A percentile compares a stretch with the other conserved stretches of the same genome.
Conservation (phyloP, 1,140 invertebrate genomes). For the Drosophila triauraria region DNA sequence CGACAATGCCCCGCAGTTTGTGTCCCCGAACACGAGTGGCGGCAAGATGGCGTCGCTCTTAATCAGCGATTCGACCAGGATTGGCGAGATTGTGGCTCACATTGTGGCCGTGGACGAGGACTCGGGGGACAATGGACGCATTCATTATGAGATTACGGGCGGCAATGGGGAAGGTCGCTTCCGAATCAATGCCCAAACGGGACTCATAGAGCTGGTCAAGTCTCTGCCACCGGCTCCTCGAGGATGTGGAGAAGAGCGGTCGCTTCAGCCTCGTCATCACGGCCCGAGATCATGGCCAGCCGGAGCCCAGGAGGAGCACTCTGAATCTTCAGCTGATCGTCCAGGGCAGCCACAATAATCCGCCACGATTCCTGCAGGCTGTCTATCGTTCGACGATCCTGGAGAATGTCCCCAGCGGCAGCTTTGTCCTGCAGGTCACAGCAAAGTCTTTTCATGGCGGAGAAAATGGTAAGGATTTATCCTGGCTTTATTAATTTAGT, state of each 20-base stretch:
- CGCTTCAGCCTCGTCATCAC: slow-evolving; percentile 90
- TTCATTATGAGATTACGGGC: slow-evolving; percentile 92
- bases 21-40: slow-evolving; percentile 75
- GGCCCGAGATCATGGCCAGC: slow-evolving; percentile 93
- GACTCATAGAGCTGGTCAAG: slow-evolving; percentile 91
- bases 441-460: slow-evolving; percentile 89
- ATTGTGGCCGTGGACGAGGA: slow-evolving; percentile 95
- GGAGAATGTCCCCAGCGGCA: slow-evolving; percentile 92
- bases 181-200: slow-evolving; percentile 91
- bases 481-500: no score
- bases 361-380: slow-evolving; percentile 92
- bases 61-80: slow-evolving; percentile 85
- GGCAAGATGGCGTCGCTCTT: slow-evolving; percentile 79
- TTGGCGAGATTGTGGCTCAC: slow-evolving; percentile 89
- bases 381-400: slow-evolving; percentile 92
- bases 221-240: slow-evolving; percentile 86
- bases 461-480: slow-evolving; percentile 68
- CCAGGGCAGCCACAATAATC: slow-evolving; percentile 90
- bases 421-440: slow-evolving; percentile 91
- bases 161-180: slow-evolving; percentile 94
- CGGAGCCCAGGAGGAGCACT: slow-evolving; percentile 88
- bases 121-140: slow-evolving; percentile 93
- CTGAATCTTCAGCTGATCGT: slow-evolving; percentile 89
- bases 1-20: slow-evolving; percentile 94
- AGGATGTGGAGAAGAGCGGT: slow-evolving; percentile 71